Evolutionary conservation across 2,888 invertebrate species (phyloP).

Genomic region (Yponomeuta plumbellus): DNA sequence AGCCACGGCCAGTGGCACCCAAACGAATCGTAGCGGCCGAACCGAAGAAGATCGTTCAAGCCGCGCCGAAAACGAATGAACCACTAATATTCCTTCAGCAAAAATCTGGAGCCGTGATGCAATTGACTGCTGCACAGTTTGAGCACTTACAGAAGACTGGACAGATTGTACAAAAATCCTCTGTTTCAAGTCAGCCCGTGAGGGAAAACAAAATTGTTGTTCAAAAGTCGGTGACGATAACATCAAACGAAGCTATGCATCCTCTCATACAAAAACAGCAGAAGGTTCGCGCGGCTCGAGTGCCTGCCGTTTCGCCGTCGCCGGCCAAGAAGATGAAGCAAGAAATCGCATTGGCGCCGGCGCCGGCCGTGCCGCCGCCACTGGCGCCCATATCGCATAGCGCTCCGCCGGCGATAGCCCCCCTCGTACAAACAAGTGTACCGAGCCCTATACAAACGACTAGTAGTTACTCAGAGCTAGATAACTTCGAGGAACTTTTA

Average conservation of each 20-base stretch:
- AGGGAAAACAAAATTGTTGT: conserved; percentile 53
- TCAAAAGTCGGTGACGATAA: conserved; percentile 49
- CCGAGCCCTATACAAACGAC: conserved; percentile 35
- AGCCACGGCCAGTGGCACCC: conserved; percentile 47
- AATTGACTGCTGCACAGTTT: conserved; percentile 68
- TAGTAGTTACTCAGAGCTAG: conserved; percentile 46
- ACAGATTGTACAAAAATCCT: conserved; percentile 58
- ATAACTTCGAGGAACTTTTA: conserved; percentile 65
- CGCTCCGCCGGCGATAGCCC: conserved; percentile 18
- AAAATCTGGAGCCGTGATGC: conserved; percentile 68
- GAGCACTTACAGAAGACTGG: conserved; percentile 69
- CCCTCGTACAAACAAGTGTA: conserved; percentile 25
- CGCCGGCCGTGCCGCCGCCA: conserved; percentile 35
- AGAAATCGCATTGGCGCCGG: background rate
- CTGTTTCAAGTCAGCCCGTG: conserved; percentile 27
- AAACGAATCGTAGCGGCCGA: conserved; percentile 54
- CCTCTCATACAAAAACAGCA: conserved; percentile 44
- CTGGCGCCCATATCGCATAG: conserved; percentile 37
- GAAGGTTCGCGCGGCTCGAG: conserved; percentile 44
- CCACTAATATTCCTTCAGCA: conserved; percentile 65
- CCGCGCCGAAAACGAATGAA: conserved; percentile 55
- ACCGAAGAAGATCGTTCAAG: conserved; percentile 54
- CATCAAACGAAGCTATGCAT: conserved; percentile 38
- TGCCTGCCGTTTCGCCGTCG: conserved; percentile 37
- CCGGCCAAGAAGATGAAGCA: conserved; percentile 54